phyloP scores from a whole-genome alignment of 2,888 invertebrate species.

The Trypoxylon attenuatum region DNA sequence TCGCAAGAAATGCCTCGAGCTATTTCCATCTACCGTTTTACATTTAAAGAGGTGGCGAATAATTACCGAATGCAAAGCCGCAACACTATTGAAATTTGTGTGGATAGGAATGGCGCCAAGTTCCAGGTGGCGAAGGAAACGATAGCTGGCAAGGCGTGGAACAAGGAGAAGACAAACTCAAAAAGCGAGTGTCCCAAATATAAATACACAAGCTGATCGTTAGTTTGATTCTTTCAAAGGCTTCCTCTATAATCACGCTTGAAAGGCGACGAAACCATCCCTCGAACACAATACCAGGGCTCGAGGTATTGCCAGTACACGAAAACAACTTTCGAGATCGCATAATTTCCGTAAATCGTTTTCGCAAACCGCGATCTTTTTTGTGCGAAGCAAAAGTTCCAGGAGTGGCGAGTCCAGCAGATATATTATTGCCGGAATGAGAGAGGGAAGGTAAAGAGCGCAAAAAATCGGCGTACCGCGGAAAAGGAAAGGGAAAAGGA shows the following conservation, averaged over 20 bases:
- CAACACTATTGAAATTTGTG: no score
- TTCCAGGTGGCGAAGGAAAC: background rate
- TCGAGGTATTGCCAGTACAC: conserved; percentile 24
- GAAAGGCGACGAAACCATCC: conserved; percentile 20
- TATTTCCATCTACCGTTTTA: no score
- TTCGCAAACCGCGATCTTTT: conserved; percentile 36
- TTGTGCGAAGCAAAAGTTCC: conserved; percentile 23
- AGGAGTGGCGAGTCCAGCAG: conserved; percentile 19
- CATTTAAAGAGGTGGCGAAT: no score
- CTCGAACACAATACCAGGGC: conserved; percentile 14
- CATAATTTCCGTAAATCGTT: conserved; percentile 38
- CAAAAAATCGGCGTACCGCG: background rate
- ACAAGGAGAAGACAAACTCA: background rate
- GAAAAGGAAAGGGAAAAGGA: conserved; percentile 3
- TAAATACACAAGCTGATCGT: background rate
- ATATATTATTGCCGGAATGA: conserved; percentile 44
- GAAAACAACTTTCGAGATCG: conserved; percentile 25
- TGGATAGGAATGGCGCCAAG: no score
- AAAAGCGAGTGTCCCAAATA: background rate
- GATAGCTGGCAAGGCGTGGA: background rate
- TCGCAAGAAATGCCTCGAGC: no score
- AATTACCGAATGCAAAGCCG: no score
- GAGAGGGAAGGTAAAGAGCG: conserved; percentile 17
- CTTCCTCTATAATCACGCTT: background rate
- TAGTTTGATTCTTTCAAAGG: background rate